Conservation (phyloP, 2,888 invertebrate species). For the Stegana nigrithorax region DNA sequence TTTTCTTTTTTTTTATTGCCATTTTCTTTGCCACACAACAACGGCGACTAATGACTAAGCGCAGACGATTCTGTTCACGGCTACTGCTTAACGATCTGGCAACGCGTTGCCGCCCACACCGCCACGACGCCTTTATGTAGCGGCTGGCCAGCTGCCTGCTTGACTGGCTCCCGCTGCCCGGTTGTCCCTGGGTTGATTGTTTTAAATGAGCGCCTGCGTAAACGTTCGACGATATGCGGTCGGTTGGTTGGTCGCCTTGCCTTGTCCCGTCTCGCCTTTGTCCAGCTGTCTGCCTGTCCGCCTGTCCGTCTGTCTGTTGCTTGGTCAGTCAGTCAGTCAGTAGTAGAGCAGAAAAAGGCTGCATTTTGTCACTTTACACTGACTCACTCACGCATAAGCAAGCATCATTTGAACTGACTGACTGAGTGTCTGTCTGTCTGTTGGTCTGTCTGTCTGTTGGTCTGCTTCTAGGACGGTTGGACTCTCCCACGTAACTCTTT, state of each 20-base stretch:
- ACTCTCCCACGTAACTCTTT: neutral
- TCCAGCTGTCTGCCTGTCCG: no score
- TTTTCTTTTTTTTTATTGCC: slow-evolving; percentile 30
- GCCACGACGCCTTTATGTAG: no score
- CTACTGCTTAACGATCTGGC: slow-evolving; percentile 42
- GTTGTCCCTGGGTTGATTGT: no score
- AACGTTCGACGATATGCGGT: slow-evolving; percentile 22
- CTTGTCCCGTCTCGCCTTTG: neutral
- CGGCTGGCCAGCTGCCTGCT: no score
- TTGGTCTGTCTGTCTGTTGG: neutral
- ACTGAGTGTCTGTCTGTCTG: slow-evolving; percentile 5
- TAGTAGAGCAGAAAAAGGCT: no score
- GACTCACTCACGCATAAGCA: neutral
- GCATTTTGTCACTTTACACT: slow-evolving; percentile 22
- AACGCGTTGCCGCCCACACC: neutral
- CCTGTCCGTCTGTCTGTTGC: neutral
- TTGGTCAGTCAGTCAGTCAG: no score
- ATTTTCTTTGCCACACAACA: slow-evolving; percentile 20
- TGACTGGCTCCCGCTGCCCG: no score
- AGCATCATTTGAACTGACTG: neutral
- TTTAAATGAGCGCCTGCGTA: slow-evolving; percentile 44
- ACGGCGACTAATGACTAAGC: slow-evolving; percentile 39
- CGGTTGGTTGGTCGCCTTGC: neutral
- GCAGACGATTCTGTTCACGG: slow-evolving; percentile 28
- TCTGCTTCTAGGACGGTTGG: no score